Evolutionary conservation across 2,797 vertebrate genomes (phyloP).

Genomic region (Phataginus tetradactyla): DNA sequence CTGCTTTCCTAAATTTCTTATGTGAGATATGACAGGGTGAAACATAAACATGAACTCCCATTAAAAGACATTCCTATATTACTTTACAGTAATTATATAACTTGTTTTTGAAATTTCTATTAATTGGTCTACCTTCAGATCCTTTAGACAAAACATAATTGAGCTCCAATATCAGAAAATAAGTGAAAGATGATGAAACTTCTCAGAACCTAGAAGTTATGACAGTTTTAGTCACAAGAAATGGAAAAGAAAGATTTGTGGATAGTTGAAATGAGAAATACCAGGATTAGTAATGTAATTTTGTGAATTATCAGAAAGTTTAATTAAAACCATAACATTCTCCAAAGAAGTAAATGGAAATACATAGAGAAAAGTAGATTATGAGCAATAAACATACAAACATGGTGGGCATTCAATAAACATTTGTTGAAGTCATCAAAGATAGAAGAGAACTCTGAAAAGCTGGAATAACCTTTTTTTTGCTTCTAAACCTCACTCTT

Average conservation of each 20-base stretch:
- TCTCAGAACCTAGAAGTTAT: neutral
- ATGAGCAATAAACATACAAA: neutral
- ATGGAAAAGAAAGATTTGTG: neutral
- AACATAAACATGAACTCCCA: neutral
- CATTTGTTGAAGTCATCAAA: neutral
- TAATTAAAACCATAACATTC: neutral
- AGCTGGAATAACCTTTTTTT: neutral
- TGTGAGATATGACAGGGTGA: neutral
- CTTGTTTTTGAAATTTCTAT: slow-evolving; percentile 28
- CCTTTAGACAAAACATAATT: neutral
- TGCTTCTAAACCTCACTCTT: neutral
- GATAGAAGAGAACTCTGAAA: neutral
- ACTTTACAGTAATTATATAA: neutral
- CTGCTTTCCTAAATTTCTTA: neutral
- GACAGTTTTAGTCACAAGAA: neutral
- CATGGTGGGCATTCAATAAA: neutral
- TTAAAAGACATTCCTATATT: neutral
- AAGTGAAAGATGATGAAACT: neutral
- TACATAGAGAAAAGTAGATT: neutral
- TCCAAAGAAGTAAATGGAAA: neutral
- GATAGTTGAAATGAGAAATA: neutral
- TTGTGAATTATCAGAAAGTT: neutral
- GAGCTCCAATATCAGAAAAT: neutral
- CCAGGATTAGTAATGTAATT: neutral
- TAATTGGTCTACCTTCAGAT: slow-evolving; percentile 4